Evolutionary conservation across 2,113 vertebrate genomes (phyloP), one percentile per base, ranked within the genome.

Genomic region (Herpailurus yagouaroundi): DNA sequence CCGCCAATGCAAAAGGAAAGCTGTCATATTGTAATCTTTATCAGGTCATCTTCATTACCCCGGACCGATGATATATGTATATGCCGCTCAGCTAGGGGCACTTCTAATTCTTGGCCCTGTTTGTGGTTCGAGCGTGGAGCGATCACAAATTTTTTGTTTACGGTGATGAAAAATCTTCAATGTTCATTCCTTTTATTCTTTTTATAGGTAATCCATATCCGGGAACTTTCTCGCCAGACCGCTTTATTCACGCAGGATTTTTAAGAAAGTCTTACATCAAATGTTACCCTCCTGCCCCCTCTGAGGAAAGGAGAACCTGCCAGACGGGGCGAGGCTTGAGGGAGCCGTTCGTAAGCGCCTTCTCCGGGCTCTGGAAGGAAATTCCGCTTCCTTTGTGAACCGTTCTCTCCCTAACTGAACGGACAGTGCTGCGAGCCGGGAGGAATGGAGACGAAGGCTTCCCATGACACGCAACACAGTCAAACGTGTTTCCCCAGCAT

Each of bases 11-110:
- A 98, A 99, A 99, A 99, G 99, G 99, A 99, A 99, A 99, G 98
- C 99, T 99, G 99, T 99, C 99, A 99, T 99, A 99, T 99, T 99
- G 99, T 99, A 99, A 99, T 99, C 99, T 99, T 99, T 99, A 99
- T 99, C 99, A 99, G 99, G 99, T 99, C 99, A 99, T 99, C 99
- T 99, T 99, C 99, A 99, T 99, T 99, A 99, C 99, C 98, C 98
- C 98, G 98, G 99, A 98, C 99, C 99, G 98, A 98, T 99, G 99
- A 99, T 99, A 98, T 99, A 99, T 99, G 99, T 98, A 98, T 98
- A 98, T 97, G 97, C 98, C 83, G 92, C 98, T 98, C 98, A 98
- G 99, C 99, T 99, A 98, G 98, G 99, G 99, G 99, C 99, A 95
- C 98, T 99, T 98, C 98, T 98, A 98, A 98, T 98, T 98, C 98